These are phyloP conservation scores for Crotalus helleri DNA, from an alignment of 2,113 vertebrate genomes.

Conservation along the genomic window DNA sequence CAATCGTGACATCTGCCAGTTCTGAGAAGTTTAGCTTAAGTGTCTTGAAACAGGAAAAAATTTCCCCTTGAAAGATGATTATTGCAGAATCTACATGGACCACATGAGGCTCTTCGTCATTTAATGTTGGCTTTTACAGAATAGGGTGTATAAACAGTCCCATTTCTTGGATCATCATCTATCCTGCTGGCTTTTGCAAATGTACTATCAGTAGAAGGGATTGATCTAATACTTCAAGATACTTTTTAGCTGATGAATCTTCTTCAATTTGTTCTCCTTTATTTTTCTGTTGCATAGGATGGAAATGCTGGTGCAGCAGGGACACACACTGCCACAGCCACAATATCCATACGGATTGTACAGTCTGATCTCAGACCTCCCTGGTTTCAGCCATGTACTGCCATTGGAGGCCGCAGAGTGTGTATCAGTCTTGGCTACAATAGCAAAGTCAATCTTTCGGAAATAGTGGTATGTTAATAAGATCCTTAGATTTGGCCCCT, in stretches of 20 bases:
- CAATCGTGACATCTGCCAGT: not conserved
- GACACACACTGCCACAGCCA: conserved; percentile 66
- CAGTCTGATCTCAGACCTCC: conserved; percentile 80
- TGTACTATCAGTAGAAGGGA: not conserved
- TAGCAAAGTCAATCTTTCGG: conserved; percentile 74
- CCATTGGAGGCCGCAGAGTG: conserved; percentile 50
- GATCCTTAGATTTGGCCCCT: not conserved
- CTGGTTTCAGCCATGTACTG: conserved; percentile 82
- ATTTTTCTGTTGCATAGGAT: conserved; percentile 65
- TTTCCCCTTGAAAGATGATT: not conserved
- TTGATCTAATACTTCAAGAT: not conserved
- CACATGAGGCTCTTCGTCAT: not conserved
- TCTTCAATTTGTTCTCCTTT: not conserved
- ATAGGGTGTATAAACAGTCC: not conserved
- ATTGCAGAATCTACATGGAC: too few relatives aligned
- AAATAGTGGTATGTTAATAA: conserved; percentile 67
- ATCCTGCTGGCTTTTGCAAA: not conserved
- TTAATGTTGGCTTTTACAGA: not conserved
- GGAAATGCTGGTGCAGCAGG: conserved; percentile 16
- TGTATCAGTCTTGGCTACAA: conserved; percentile 78
- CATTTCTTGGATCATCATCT: not conserved
- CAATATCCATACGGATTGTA: conserved; percentile 69
- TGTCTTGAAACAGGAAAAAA: not conserved
- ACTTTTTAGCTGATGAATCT: rapidly evolving
- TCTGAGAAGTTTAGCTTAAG: not conserved